These are phyloP conservation scores for Gambelia wislizenii DNA, from an alignment of 2,797 vertebrate species.

Conservation along the genomic window DNA sequence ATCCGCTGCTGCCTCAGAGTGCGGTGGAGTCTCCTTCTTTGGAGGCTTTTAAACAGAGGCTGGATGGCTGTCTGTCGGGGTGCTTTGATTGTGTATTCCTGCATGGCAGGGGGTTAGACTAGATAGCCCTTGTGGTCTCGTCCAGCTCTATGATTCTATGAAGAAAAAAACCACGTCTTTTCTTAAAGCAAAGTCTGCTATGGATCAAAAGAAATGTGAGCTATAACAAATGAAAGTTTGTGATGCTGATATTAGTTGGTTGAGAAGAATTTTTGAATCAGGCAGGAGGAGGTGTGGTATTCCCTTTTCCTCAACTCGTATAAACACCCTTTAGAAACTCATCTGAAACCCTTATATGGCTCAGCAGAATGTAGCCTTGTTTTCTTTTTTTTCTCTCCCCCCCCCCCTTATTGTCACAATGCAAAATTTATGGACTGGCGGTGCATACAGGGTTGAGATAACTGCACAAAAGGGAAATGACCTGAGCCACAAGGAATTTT, in stretches of 20 bases:
- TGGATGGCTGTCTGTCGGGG: too few species aligned
- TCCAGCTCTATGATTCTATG: too few species aligned
- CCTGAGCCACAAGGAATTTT: conserved; percentile 23
- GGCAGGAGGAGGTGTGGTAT: background rate
- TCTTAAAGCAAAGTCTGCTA: background rate
- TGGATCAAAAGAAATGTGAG: background rate
- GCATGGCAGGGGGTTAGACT: too few species aligned
- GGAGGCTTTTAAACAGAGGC: too few species aligned
- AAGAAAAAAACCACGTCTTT: too few species aligned
- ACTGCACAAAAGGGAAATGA: conserved; percentile 23
- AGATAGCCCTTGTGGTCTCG: too few species aligned
- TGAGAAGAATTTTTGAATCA: background rate
- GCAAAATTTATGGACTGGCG: background rate
- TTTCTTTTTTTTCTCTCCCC: background rate
- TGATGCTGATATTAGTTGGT: background rate
- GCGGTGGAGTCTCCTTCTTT: too few species aligned
- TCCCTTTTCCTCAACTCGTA: background rate
- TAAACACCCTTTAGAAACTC: background rate
- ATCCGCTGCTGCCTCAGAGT: too few species aligned
- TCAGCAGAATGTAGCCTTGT: background rate
- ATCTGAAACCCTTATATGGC: background rate
- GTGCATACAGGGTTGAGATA: conserved; percentile 24
- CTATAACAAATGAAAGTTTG: background rate
- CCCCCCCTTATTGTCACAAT: conserved; percentile 20
- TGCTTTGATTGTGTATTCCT: too few species aligned